Percentiles rank a stretch among this genome's conserved stretches.
phyloP scores from a whole-genome alignment of 2,888 invertebrate species.

The Xanthostigma xanthostigma region DNA sequence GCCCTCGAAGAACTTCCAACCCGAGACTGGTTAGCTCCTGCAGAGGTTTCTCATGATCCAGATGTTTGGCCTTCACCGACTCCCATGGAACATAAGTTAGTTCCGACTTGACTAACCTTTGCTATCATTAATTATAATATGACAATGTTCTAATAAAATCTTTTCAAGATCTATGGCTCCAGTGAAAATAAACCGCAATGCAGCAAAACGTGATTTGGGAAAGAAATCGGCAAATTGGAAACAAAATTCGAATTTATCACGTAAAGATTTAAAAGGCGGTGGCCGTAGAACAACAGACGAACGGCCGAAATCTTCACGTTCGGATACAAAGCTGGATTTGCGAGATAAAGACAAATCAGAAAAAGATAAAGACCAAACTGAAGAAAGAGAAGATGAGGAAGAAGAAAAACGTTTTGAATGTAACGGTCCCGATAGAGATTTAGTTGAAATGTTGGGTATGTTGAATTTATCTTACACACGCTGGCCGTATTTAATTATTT shows the following conservation, averaged over 20 bases:
- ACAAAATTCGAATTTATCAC: constrained; percentile 26
- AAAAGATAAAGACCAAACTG: constrained; percentile 44
- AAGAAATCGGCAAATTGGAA: constrained; percentile 21
- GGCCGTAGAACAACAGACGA: constrained; percentile 24
- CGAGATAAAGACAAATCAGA: constrained; percentile 29
- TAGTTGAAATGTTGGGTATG: constrained; percentile 78
- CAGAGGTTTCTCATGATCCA: constrained; percentile 54
- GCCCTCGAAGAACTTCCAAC: constrained; percentile 40
- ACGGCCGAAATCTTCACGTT: constrained; percentile 25
- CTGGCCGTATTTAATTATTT: constrained; percentile 3
- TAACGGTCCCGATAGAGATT: constrained; percentile 69
- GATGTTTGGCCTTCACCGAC: constrained; percentile 73
- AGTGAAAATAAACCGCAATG: neutral
- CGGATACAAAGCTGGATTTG: constrained; percentile 24
- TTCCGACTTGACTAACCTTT: constrained; percentile 5
- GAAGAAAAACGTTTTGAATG: constrained; percentile 78
- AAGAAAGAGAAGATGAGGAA: constrained; percentile 38
- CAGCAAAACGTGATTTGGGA: constrained; percentile 21
- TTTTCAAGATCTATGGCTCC: constrained; percentile 1
- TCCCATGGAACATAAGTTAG: constrained; percentile 53
- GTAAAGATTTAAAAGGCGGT: constrained; percentile 16
- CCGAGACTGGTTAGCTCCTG: constrained; percentile 42
- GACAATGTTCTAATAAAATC: neutral
- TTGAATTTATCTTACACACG: neutral
- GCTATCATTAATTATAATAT: neutral